Percentiles rank a stretch among this genome's conserved stretches.
Conservation (phyloP, 2,797 vertebrate species). For the Sylvia borin region DNA sequence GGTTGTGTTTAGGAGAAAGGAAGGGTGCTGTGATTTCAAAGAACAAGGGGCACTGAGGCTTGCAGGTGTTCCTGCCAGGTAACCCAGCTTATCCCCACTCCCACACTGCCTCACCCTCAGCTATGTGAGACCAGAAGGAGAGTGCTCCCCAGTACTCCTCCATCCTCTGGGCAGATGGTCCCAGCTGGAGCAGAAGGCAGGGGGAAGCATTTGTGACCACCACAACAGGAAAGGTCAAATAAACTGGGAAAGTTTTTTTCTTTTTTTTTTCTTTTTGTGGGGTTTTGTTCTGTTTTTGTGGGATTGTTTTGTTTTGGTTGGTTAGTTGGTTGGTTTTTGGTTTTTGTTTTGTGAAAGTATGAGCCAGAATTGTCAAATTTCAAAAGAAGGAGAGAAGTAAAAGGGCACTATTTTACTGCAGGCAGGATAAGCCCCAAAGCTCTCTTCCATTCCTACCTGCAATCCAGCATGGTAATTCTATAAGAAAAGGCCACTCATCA, state of each 20-base stretch:
- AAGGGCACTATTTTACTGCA: background rate
- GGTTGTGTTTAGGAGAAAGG: background rate
- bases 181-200: background rate
- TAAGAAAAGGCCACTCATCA: background rate
- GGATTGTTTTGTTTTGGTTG: background rate
- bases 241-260: background rate
- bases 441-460: background rate
- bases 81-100: background rate
- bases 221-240: background rate
- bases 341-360: background rate
- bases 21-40: background rate
- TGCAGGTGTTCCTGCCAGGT: background rate
- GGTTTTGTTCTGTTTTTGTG: background rate
- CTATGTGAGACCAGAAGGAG: background rate
- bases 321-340: background rate
- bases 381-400: background rate
- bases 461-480: background rate
- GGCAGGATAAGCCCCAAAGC: background rate
- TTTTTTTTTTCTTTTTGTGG: background rate
- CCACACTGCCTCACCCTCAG: fast-evolving
- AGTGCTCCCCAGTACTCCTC: background rate
- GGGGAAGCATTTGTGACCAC: background rate
- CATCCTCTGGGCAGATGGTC: background rate
- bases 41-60: background rate
- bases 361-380: background rate